Base-by-base conservation (phyloP, 2,113 vertebrate genomes). In the Zosterops hypoxanthus region DNA sequence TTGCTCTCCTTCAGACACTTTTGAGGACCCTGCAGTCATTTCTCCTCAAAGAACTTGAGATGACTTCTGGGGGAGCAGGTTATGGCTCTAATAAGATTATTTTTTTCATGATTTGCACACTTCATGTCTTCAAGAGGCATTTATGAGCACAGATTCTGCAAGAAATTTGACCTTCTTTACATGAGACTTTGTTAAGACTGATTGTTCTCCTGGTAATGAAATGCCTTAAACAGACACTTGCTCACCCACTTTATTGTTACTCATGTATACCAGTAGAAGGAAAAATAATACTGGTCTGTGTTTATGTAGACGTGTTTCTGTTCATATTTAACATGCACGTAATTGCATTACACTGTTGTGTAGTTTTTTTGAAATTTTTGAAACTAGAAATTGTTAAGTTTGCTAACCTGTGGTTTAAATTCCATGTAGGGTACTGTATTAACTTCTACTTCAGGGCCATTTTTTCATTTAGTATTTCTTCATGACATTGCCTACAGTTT, bases 391-490 rank as follows among this genome's bases (percentile, higher is more conserved):
- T 91, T n/a, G 8, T 2, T 68, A 80, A 16, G 7, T 76, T 47
- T 77, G 5, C 3, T 86, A 80, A 82, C 8, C 47, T 73, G 31
- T 76, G 21, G 14, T 86, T 86, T 87, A 56, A 87, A 81, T 90
- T 96, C 29, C 8, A 2, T 77, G 14, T 9, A 21, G 25, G 17
- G 9, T 64, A 63, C 12, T 0, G 0, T n/a, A 36, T 44, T 34
- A 33, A 25, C 53, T 75, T 65, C 39, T 75, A 6, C 47, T 88
- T 80, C 60, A 68, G 10, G 24, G 19, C 4, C 13, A 11, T 76
- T 68, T 87, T 89, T 92, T 79, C 17, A 29, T 16, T 82, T 52
- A n/a, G 8, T 63, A 25, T 73, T 94, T 94, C 44, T 70, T 55
- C 18, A 29, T 73, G 26, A 65, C 29, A 34, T 64, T 94, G 41